These are phyloP conservation scores for Protosalanx chinensis DNA, from an alignment of 2,797 vertebrate species.

Conservation along the genomic window DNA sequence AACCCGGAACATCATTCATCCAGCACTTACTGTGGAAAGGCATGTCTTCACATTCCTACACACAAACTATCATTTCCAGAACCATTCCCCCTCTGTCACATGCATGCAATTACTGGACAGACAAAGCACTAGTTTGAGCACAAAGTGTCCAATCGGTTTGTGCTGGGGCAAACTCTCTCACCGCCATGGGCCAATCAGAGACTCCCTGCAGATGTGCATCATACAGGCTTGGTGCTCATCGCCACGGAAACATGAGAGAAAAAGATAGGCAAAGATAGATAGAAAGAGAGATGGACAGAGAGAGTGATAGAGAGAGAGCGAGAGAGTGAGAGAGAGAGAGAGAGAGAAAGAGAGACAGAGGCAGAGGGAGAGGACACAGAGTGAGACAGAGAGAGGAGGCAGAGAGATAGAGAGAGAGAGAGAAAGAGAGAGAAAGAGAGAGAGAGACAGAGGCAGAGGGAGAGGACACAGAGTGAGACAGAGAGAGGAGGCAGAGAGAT, in stretches of 20 bases:
- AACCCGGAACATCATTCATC: slow-evolving; percentile 4
- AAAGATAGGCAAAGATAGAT: no score
- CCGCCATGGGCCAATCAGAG: slow-evolving; percentile 47
- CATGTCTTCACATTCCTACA: slow-evolving; percentile 15
- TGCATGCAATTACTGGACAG: slow-evolving; percentile 30
- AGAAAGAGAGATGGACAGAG: slow-evolving; percentile 35
- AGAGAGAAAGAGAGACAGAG: no score
- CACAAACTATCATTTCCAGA: slow-evolving; percentile 26
- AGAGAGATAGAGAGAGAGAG: no score
- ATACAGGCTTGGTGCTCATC: slow-evolving; percentile 33
- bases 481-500: no score
- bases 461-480: no score
- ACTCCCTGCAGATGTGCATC: slow-evolving; percentile 51
- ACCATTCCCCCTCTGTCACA: slow-evolving; percentile 33
- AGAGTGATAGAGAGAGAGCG: no score
- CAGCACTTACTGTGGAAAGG: neutral
- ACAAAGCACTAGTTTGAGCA: slow-evolving; percentile 30
- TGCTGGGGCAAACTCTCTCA: slow-evolving; percentile 18
- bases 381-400: no score
- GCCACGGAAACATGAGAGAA: slow-evolving; percentile 38
- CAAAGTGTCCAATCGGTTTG: slow-evolving; percentile 42
- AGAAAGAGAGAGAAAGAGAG: no score
- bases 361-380: no score
- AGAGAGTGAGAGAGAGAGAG: neutral
- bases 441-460: no score